A percentile compares a stretch with the other conserved stretches of the same genome.
These are phyloP conservation scores for Agraylea sexmaculata DNA, from an alignment of 1,140 invertebrate species.

Conservation along the genomic window DNA sequence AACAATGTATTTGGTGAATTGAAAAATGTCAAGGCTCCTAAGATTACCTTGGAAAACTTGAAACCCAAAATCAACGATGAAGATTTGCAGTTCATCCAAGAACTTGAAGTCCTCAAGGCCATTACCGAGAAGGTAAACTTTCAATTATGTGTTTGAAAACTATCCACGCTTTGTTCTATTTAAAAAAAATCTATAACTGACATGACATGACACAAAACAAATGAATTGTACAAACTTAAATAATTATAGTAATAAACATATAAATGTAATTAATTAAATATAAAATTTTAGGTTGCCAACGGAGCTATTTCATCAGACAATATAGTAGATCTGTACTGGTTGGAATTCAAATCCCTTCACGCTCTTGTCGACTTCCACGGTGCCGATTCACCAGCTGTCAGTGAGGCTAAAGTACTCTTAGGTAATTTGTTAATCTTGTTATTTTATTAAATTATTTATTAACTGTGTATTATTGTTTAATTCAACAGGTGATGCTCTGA, in stretches of 20 bases:
- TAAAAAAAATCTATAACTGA: not conserved
- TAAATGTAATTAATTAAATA: conserved; percentile 10
- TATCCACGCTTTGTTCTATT: not conserved
- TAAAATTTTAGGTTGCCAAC: conserved; percentile 30
- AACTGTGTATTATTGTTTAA: not conserved
- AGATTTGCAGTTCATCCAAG: conserved; percentile 52
- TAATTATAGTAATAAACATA: conserved; percentile 8
- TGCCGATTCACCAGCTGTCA: conserved; percentile 48
- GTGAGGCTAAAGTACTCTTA: conserved; percentile 55
- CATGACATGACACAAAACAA: not conserved
- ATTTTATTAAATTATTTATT: not conserved
- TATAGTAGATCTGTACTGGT: conserved; percentile 53
- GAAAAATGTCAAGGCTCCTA: conserved; percentile 30
- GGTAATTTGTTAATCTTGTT: conserved; percentile 22
- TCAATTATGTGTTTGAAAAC: not conserved
- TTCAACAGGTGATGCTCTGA: conserved; percentile 39
- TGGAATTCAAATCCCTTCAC: conserved; percentile 48
- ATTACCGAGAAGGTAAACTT: conserved; percentile 45
- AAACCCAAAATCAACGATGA: conserved; percentile 47
- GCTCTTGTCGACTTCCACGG: conserved; percentile 54
- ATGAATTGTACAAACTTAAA: no score
- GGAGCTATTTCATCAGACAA: conserved; percentile 41
- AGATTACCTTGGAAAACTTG: conserved; percentile 38
- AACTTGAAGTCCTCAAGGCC: conserved; percentile 48
- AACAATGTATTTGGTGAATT: conserved; percentile 40